Base-by-base conservation (phyloP, 2,797 vertebrate genomes). In the Loriculus beryllinus region DNA sequence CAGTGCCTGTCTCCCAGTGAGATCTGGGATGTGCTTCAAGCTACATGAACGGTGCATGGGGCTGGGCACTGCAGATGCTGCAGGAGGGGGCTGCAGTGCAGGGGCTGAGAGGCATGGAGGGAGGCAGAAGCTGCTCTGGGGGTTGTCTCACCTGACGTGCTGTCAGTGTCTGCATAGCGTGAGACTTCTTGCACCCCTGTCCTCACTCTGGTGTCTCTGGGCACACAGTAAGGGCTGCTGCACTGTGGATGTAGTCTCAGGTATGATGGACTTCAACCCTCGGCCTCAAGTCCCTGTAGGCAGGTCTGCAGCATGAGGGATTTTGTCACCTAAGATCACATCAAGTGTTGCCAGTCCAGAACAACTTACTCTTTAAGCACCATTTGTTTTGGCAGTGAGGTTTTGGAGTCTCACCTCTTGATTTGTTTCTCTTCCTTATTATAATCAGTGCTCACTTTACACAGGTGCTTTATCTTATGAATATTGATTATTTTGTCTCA, bases 401-500 rank as follows among this genome's bases (percentile, higher is more conserved):
- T 70, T 70, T 29, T 45, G 31, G 54, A 79, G 29, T 9, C 45
- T 54, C 28, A 56, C 18, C 20, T 57, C 31, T 59, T 88, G 93
- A 92, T 96, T 95, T 93, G 90, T 89, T 94, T 95, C 68, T 68
- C 63, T 81, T 64, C 56, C 69, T 85, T 75, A 21, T 87, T 93
- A 81, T 93, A 92, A 82, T 89, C 60, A 71, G 82, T 23, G 48
- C 45, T 95, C 26, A 82, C 47, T 81, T 94, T 67, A 76, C 68
- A 47, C 33, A 3, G 12, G 80, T 80, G 69, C 45, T 96, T 88
- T 88, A 52, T 94, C 90, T 95, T 89, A 76, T 71, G 91, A 84
- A 96, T 96, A 96, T 96, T 96, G 95, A 97, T 95, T 95, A 65
- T 91, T 96, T 93, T 88, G 81, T 80, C 90, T 93, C 83, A 40